Percentiles rank a stretch among this genome's conserved stretches.
phyloP scores from a whole-genome alignment of 2,888 invertebrate species.

The Drosophila acutilabella region DNA sequence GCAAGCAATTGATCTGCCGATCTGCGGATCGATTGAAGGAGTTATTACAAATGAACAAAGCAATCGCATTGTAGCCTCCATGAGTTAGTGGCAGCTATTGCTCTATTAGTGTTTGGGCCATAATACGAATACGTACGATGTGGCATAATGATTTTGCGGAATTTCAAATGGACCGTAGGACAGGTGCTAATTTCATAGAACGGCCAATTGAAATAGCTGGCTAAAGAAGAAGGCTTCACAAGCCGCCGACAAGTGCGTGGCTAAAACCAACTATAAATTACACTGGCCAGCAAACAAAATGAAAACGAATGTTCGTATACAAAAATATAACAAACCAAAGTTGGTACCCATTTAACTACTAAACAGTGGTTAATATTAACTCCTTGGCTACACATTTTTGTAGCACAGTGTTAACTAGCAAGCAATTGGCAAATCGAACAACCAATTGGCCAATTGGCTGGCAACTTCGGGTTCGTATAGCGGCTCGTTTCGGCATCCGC shows the following conservation, averaged over 20 bases:
- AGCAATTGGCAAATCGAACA: constrained; percentile 63
- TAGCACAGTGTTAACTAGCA: constrained; percentile 47
- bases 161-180: constrained; percentile 81
- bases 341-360: not conserved
- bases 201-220: constrained; percentile 78
- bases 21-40: constrained; percentile 78
- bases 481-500: constrained; percentile 67
- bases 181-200: constrained; percentile 84
- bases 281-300: constrained; percentile 46
- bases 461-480: constrained; percentile 52
- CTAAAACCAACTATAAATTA: constrained; percentile 73
- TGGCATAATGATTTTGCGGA: constrained; percentile 82
- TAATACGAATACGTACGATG: constrained; percentile 51
- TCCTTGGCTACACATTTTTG: constrained; percentile 1
- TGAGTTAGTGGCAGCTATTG: constrained; percentile 66
- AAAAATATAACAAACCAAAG: too few species aligned
- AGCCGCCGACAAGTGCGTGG: constrained; percentile 77
- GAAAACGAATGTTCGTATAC: not conserved
- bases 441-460: constrained; percentile 69
- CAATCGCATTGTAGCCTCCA: constrained; percentile 7
- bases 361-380: not conserved
- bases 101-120: constrained; percentile 77
- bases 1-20: constrained; percentile 77
- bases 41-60: constrained; percentile 79
- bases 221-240: constrained; percentile 55